A percentile compares a stretch with the other conserved stretches of the same genome.
Conservation (phyloP, 2,113 vertebrate species). For the Stomatorhinus ivindoensis region DNA sequence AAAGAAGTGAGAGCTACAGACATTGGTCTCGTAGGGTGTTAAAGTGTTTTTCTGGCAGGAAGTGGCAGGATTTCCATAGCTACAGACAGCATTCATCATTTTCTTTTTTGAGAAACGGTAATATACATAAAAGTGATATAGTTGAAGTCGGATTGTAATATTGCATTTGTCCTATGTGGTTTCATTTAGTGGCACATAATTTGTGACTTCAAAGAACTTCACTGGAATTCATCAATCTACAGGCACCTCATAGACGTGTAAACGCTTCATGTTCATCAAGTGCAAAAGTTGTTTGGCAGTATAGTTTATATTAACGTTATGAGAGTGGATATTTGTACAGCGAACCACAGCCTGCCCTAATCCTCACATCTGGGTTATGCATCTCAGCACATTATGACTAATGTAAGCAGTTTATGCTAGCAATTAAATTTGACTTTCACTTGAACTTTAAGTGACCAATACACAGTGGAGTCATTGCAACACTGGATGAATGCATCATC, state of each 20-base stretch:
- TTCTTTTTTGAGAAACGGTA: not conserved
- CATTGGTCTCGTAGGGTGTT: not conserved
- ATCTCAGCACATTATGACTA: not conserved
- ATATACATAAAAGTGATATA: not conserved
- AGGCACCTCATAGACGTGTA: not conserved
- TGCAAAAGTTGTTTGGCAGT: not conserved
- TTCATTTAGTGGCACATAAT: not conserved
- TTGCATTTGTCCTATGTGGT: not conserved
- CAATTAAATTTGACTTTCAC: slow-evolving; percentile 15
- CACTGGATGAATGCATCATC: not conserved
- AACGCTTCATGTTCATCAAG: not conserved
- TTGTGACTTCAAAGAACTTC: not conserved
- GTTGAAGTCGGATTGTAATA: not conserved
- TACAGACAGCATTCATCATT: not conserved
- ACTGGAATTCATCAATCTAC: not conserved
- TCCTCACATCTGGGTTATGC: not conserved
- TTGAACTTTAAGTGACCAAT: slow-evolving; percentile 5
- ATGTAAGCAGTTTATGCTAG: not conserved
- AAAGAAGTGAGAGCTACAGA: not conserved
- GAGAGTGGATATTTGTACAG: not conserved
- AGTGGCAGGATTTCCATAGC: not conserved
- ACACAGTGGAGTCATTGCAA: not conserved
- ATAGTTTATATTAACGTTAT: not conserved
- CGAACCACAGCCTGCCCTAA: not conserved
- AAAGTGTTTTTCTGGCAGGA: not conserved